Evolutionary conservation across 2,888 invertebrate genomes (phyloP).

Genomic region (Noctua comes): DNA sequence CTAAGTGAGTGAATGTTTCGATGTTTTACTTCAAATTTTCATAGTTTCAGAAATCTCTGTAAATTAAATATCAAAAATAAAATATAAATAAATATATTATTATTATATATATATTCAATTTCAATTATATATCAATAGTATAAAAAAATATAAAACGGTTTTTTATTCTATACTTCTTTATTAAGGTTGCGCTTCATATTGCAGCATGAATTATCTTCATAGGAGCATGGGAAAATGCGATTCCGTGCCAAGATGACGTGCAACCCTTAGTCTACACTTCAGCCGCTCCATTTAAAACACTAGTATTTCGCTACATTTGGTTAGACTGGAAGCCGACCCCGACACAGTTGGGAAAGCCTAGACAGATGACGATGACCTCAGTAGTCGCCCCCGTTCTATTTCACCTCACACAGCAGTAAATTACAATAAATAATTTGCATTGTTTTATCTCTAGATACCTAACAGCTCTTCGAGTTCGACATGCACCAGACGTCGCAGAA

Average conservation of each 20-base stretch:
- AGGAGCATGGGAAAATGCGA: background rate
- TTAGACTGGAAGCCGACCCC: background rate
- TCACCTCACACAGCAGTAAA: background rate
- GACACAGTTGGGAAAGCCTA: background rate
- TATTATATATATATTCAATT: too few species aligned
- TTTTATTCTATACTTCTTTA: too few species aligned
- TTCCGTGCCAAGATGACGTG: background rate
- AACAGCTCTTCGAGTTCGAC: constrained; percentile 93
- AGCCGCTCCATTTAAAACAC: background rate
- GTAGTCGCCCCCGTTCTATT: background rate
- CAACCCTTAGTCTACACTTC: background rate
- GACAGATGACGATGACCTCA: too few species aligned
- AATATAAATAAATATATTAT: too few species aligned
- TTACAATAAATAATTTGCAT: background rate
- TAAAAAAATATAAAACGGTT: too few species aligned
- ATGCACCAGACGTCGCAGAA: constrained; percentile 86
- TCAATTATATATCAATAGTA: too few species aligned
- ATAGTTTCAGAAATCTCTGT: background rate
- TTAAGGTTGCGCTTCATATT: background rate
- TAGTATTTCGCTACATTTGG: background rate
- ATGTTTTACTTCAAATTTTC: background rate
- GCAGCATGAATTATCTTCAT: background rate
- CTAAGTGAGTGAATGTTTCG: constrained; percentile 91
- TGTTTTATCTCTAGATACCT: constrained; percentile 91
- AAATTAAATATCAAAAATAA: too few species aligned